phyloP scores from a whole-genome alignment of 2,888 invertebrate genomes.

The Tigriopus californicus region DNA sequence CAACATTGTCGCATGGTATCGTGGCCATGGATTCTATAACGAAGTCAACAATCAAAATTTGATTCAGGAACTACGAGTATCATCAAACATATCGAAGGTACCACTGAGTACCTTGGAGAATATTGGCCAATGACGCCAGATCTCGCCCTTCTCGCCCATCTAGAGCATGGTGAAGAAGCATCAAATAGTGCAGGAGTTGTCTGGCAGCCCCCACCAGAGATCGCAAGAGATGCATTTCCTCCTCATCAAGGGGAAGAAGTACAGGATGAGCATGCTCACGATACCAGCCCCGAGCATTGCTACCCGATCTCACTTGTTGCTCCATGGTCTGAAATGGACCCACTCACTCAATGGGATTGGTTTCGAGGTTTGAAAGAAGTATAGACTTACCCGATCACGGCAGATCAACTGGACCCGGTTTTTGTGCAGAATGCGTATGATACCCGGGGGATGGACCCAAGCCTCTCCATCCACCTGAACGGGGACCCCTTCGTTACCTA shows the following conservation, averaged over 20 bases:
- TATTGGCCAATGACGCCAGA: background rate
- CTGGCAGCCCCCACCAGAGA: constrained; percentile 6
- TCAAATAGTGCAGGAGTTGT: constrained; percentile 2
- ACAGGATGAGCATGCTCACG: constrained; percentile 15
- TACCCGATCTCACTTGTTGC: background rate
- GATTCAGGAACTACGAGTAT: background rate
- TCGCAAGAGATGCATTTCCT: constrained; percentile 6
- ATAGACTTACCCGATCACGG: constrained; percentile 47
- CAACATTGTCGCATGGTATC: background rate
- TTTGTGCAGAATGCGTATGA: constrained; percentile 86
- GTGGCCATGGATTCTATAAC: constrained; percentile 2
- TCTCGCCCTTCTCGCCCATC: background rate
- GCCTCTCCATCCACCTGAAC: constrained; percentile 95
- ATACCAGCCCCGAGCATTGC: constrained; percentile 1
- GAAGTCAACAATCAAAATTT: background rate
- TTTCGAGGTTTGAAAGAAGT: no score
- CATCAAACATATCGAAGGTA: background rate
- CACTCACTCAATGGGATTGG: background rate
- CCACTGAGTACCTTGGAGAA: background rate
- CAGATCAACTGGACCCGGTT: constrained; percentile 92
- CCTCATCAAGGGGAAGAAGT: constrained; percentile 4
- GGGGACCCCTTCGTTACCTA: constrained; percentile 64
- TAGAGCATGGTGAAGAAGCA: constrained; percentile 1
- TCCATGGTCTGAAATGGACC: constrained; percentile 4
- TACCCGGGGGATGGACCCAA: constrained; percentile 91